Base-by-base conservation (phyloP, 2,888 invertebrate species). In the Caenorhabditis virilis region DNA sequence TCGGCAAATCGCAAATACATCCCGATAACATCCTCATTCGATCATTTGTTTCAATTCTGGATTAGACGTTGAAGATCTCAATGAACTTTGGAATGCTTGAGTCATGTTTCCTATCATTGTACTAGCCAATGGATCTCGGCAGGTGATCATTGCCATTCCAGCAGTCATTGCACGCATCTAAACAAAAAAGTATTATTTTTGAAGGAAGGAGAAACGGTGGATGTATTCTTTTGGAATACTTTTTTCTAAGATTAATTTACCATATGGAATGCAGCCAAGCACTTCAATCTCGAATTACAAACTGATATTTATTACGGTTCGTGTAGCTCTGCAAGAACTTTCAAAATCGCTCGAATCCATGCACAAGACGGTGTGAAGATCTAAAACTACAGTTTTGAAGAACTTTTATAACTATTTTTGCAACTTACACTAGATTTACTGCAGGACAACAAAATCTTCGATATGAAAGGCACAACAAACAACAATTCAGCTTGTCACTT, bases 251-350 rank as follows among this genome's bases (percentile, higher is more conserved):
- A 48, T 5, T 4, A 15, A 25, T 43, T 23, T 20, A 69, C 69
- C 69, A 73, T 73, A 36, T 71, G 66, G 60, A 71, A 69, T 4
- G 70, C 59, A 2, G 68, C 58, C 9, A 42, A 82, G 56, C 36
- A 98, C 97, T 88, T 95, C 95, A 79, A 99, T 95, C 87, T 99
- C 98, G 86, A 99, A 99, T 86, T 98, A 98, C 20, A 99, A 87
- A 85, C 97, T 98, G 20, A 98, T 86, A 85, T 98, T 98, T 53
- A 98, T 87, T 82, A 95, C 95, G 0, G 90, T 92, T 93, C 92
- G 84, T 98, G 98, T 33, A 99, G 87, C 85, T 98, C 98, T 0
- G 93, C 94, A 52, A 98, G 86, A 0, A 94, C 93, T 84, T 92
- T 94, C 91, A 98, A 92, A 27, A 95, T 89, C 1, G 90, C 91